A percentile compares a stretch with the other conserved stretches of the same genome.
Evolutionary conservation across 2,797 vertebrate genomes (phyloP).

Genomic region (Pelochelys cantorii): DNA sequence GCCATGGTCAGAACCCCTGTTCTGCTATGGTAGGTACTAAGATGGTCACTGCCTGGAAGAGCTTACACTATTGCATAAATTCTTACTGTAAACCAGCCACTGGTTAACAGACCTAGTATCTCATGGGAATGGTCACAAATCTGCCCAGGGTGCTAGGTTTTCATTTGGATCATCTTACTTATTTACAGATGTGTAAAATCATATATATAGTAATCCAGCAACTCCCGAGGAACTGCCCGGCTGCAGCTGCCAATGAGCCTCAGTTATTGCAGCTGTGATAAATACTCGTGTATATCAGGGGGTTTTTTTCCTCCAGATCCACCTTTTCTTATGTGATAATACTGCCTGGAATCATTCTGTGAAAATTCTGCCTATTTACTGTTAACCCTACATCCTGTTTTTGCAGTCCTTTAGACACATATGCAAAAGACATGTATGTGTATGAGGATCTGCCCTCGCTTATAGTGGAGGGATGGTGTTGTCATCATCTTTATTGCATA

Average conservation of each 20-base stretch:
- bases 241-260: slow-evolving; percentile 52
- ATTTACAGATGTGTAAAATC: slow-evolving; percentile 73
- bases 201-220: slow-evolving; percentile 71
- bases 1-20: not conserved
- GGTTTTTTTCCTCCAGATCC: not conserved
- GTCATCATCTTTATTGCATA: slow-evolving; percentile 58
- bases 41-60: not conserved
- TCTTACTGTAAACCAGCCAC: slow-evolving; percentile 14
- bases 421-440: slow-evolving; percentile 29
- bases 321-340: slow-evolving; percentile 59
- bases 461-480: slow-evolving; percentile 52
- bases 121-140: slow-evolving; percentile 53
- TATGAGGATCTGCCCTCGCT: slow-evolving; percentile 54
- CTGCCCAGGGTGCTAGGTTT: slow-evolving; percentile 56
- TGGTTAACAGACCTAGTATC: slow-evolving; percentile 51
- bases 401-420: slow-evolving; percentile 7
- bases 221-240: slow-evolving; percentile 54
- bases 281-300: slow-evolving; percentile 6
- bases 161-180: slow-evolving; percentile 68
- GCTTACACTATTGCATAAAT: slow-evolving; percentile 14
- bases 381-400: slow-evolving; percentile 42
- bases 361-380: slow-evolving; percentile 52
- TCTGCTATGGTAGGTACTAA: not conserved
- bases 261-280: slow-evolving; percentile 65
- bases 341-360: slow-evolving; percentile 50